These are phyloP conservation scores for Trichopoda pennipes DNA, from an alignment of 2,888 invertebrate species.

Conservation along the genomic window DNA sequence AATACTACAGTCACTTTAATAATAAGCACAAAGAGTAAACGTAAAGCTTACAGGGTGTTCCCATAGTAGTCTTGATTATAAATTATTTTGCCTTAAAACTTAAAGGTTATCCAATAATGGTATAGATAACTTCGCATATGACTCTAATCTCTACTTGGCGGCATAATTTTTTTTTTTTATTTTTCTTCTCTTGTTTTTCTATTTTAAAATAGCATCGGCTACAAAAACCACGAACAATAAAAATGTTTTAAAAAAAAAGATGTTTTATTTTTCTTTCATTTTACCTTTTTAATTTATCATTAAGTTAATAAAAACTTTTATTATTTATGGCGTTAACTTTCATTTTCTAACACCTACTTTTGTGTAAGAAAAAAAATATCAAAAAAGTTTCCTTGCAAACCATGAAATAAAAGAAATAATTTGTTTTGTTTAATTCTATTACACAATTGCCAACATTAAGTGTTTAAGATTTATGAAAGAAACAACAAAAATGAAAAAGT, in stretches of 20 bases:
- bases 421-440: slow-evolving; percentile 27
- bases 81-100: too few species aligned
- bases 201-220: too few species aligned
- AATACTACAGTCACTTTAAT: too few species aligned
- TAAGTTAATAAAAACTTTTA: slow-evolving; percentile 5
- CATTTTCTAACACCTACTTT: slow-evolving; percentile 15
- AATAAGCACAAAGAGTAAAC: too few species aligned
- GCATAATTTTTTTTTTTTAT: too few species aligned
- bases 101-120: too few species aligned
- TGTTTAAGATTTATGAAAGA: slow-evolving; percentile 46
- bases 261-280: background rate
- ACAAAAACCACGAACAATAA: too few species aligned
- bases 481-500: slow-evolving; percentile 21
- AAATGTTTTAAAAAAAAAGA: background rate
- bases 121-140: too few species aligned
- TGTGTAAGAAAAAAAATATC: background rate
- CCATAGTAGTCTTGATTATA: too few species aligned
- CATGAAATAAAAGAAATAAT: background rate
- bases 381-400: background rate
- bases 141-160: too few species aligned
- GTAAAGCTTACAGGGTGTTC: too few species aligned
- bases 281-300: background rate
- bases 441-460: slow-evolving; percentile 53
- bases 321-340: slow-evolving; percentile 41
- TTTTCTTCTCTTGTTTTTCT: too few species aligned